Conservation (phyloP, 64 coral and sea anemone genomes). For the Montipora foliosa region DNA sequence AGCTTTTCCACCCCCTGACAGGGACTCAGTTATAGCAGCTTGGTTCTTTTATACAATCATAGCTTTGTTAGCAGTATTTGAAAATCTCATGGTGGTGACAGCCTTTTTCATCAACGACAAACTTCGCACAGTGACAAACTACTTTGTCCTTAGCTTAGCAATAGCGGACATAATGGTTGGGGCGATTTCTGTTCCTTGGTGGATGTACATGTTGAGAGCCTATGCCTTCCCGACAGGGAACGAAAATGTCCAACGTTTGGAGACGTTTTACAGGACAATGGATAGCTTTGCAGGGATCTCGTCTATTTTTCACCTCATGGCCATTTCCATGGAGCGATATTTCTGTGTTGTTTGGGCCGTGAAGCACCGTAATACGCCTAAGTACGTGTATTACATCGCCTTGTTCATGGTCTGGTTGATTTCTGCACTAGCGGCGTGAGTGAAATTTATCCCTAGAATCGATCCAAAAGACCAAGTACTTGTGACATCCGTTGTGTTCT, state of each 20-base stretch:
- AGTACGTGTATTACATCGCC: conserved; percentile 84
- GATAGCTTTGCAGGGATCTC: conserved; percentile 60
- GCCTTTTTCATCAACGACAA: conserved; percentile 90
- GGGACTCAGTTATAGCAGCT: conserved; percentile 34
- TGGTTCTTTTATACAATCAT: conserved; percentile 76
- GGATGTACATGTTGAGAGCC: conserved; percentile 74
- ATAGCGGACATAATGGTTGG: conserved; percentile 87
- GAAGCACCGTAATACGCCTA: conserved; percentile 77
- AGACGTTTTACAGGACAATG: not conserved
- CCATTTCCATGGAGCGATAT: conserved; percentile 60
- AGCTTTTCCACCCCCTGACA: conserved; percentile 14
- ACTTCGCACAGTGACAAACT: conserved; percentile 80
- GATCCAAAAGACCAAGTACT: conserved; percentile 18
- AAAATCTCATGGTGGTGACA: conserved; percentile 78
- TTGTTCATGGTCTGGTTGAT: conserved; percentile 76
- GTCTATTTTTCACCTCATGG: conserved; percentile 52
- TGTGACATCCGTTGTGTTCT: conserved; percentile 77
- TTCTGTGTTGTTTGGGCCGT: conserved; percentile 94
- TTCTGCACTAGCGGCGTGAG: conserved; percentile 58
- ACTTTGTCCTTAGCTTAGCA: conserved; percentile 82
- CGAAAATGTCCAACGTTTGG: not conserved
- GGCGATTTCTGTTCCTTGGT: conserved; percentile 77
- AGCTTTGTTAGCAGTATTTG: conserved; percentile 75
- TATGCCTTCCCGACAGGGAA: not conserved
- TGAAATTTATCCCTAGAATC: conserved; percentile 11